Evolutionary conservation across 1,140 invertebrate species (phyloP), one percentile per base, ranked within the genome.

Genomic region (Drosophila novamexicana): DNA sequence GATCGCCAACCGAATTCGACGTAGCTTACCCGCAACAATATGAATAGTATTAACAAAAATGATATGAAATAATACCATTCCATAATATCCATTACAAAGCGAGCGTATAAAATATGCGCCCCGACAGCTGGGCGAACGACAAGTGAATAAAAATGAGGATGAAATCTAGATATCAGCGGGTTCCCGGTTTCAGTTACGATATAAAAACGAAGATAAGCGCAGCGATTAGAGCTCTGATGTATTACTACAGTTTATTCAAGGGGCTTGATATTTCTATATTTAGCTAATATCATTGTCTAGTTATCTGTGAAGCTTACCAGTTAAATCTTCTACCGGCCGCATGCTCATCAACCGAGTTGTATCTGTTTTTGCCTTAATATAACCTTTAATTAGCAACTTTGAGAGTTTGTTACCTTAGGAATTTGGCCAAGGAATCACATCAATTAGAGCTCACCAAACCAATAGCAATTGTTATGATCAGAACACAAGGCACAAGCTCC

Each of bases 21-120:
- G 7, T n/a, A 58, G 57, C 73, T 76, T 62, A 76, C 74, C 61
- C 74, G 47, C 47, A 76, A 42, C 5, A 76, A 42, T 40, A 76
- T 66, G 1, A 58, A 29, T 5, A 71, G 29, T 56, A 76, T 72
- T 0, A 76, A 32, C 7, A 72, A 2, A 61, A 76, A 70, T 7
- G 67, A 66, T 40, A 61, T 34, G 2, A 65, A 45, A 53, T 76
- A 76, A 32, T 76, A 76, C 47, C 40, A 66, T 40, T 76, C 68
- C 61, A 76, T 61, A 8, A 61, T 9, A 37, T 63, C 59, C 74
- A 76, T 76, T 34, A 4, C 8, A 12, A 29, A 14, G 14, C 18
- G 6, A 36, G 42, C 12, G 7, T 42, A 29, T 42, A 10, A 29
- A 29, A 29, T 29, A 29, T 29, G 22, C 45, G n/a, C 12, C 7